Evolutionary conservation across 1,140 invertebrate species (phyloP), one percentile per base, ranked within the genome.

Genomic region (Steinernema feltiae): DNA sequence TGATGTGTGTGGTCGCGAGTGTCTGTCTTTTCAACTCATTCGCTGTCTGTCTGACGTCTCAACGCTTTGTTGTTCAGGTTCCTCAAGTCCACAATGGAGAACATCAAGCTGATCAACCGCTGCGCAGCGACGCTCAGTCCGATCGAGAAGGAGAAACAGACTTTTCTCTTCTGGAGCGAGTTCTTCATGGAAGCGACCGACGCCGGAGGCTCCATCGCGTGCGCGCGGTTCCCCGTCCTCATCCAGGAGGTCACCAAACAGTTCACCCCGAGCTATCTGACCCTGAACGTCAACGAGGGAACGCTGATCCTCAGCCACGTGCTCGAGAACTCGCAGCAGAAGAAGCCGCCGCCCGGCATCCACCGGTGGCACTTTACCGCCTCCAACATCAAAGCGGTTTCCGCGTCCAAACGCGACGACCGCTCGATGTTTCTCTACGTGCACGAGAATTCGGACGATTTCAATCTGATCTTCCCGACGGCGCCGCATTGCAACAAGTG

Each of bases 381-480:
- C 0, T 91, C 91, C 71, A 92, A 93, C 89, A 97, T 99, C 78
- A 92, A 94, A 79, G 94, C 93, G 78, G 92, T 98, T 32, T 84
- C 83, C 31, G 84, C 96, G 53, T 98, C 97, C 87, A 98, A 97
- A 87, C 90, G 95, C 71, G 96, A 99, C 87, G 93, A 95, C 84
- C 89, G 95, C 17, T 97, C 95, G 74, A 89, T 98, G 0, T 98
- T 98, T 87, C 89, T 99, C 0, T 99, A 99, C 87, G 96, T 99
- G 29, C 93, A 96, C 87, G 92, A 97, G 86, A 98, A 98, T 74
- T 97, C 94, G 3, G 94, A 97, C 86, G 95, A 98, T 88, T 99
- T 99, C 88, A 96, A 99, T 90, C 95, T 99, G 88, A 98, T 93
- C 86, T 93, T 99, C 79, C 94, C 97, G 15, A 97, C 94, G 0